Percentiles rank a stretch among this genome's conserved stretches.
phyloP scores from a whole-genome alignment of 2,797 vertebrate genomes.

The Odontamblyopus lacepedii region DNA sequence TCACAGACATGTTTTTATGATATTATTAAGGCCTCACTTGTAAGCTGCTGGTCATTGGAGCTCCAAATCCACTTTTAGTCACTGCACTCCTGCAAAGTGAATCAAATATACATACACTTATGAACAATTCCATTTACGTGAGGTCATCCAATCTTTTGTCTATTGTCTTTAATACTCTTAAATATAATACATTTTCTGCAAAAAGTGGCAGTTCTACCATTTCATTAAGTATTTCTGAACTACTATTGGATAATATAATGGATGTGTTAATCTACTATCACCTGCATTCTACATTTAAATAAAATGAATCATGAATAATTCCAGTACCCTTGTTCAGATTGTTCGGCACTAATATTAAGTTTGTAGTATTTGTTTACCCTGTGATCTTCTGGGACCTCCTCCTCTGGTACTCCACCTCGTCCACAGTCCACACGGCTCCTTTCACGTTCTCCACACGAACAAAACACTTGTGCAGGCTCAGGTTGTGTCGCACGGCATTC shows the following conservation, averaged over 20 bases:
- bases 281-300: no score
- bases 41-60: conserved; percentile 82
- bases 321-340: no score
- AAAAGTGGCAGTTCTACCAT: neutral
- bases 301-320: no score
- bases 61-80: conserved; percentile 87
- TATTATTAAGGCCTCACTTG: conserved; percentile 76
- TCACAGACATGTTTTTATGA: neutral
- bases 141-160: neutral
- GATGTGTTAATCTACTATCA: no score
- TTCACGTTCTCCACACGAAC: conserved; percentile 97
- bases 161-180: neutral
- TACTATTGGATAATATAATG: no score
- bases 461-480: conserved; percentile 81
- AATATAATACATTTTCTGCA: neutral
- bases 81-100: conserved; percentile 82
- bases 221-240: no score
- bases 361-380: conserved; percentile 74
- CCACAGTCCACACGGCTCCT: conserved; percentile 96
- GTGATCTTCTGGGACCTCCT: conserved; percentile 95
- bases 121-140: neutral
- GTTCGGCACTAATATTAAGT: neutral
- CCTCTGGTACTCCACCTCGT: conserved; percentile 94
- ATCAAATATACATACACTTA: neutral
- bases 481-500: conserved; percentile 75